Evolutionary conservation across 2,888 invertebrate species (phyloP), one percentile per base, ranked within the genome.

Genomic region (Rutpela maculata): DNA sequence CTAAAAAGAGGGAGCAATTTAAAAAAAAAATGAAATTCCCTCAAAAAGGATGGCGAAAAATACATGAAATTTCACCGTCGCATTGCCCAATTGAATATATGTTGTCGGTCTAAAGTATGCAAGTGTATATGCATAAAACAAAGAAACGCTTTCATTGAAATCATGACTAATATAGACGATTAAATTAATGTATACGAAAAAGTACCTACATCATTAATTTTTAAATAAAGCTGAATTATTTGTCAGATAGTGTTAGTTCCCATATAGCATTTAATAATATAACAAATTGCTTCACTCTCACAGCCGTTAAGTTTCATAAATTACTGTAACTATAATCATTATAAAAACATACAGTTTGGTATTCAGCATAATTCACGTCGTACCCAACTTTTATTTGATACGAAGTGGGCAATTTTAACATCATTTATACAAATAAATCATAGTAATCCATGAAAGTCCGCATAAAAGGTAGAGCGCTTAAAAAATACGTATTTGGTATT

Each of bases 341-440:
- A 50, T 43, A 50, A n/a, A 43, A 43, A 43, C 43, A 43, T 43
- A n/a, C 50, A 50, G n/a, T 50, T 50, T n/a, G 15, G 50, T 43
- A 43, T 43, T 43, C 43, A 12, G 43, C 43, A 43, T 35, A 43
- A 12, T 11, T 43, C 43, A 43, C 43, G 3, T 43, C 11, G 43
- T 43, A 43, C 12, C 1, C 43, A 43, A 43, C 43, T 15, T 43
- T 43, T 43, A 43, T 43, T 43, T 12, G n/a, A 50, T 5, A 50
- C 15, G n/a, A n/a, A 50, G 50, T 50, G 50, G n/a, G 1, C 50
- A n/a, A 50, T 50, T 50, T 50, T 6, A 50, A n/a, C 43, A 50
- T 50, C 15, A 15, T 50, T 50, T n/a, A 6, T 50, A 6, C 6
- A 50, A 50, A 50, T 50, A 50, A 50, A 50, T 50, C 50, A 50